A percentile compares a stretch with the other conserved stretches of the same genome.
Conservation (phyloP, 37 sponge, comb jelly and placozoan genomes). For the Agelas oroides region DNA sequence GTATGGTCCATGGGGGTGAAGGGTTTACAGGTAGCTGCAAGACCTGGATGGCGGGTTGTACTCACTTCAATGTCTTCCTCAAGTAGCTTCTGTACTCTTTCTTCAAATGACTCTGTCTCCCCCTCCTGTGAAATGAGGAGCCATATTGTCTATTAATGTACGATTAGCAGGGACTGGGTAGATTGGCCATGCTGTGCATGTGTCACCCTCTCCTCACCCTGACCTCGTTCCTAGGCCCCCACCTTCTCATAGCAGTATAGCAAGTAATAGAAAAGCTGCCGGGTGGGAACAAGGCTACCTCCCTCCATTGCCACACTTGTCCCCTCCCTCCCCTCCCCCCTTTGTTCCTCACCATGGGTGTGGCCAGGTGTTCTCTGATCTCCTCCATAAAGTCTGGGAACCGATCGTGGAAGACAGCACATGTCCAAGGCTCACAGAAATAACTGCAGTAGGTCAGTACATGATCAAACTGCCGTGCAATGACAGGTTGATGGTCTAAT, state of each 20-base stretch:
- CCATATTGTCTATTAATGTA: too few species aligned
- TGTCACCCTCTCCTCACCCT: too few species aligned
- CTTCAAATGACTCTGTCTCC: neutral
- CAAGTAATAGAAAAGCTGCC: too few species aligned
- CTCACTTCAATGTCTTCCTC: neutral
- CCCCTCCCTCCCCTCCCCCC: too few species aligned
- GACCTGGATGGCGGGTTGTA: neutral
- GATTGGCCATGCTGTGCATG: too few species aligned
- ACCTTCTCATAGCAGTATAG: too few species aligned
- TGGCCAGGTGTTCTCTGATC: constrained; percentile 67
- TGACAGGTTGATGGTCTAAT: neutral
- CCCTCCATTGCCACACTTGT: too few species aligned
- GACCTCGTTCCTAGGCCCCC: too few species aligned
- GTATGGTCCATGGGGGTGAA: neutral
- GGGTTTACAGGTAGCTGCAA: too few species aligned
- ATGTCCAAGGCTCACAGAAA: constrained; percentile 88
- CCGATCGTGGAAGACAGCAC: constrained; percentile 92
- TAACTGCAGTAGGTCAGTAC: constrained; percentile 45
- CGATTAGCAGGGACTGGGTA: too few species aligned
- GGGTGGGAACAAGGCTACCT: too few species aligned
- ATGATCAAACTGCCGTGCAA: neutral
- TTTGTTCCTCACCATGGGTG: constrained; percentile 5
- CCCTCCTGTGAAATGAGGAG: neutral
- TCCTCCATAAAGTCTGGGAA: constrained; percentile 90
- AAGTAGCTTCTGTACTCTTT: neutral